Percentiles rank a stretch among this genome's conserved stretches.
Evolutionary conservation across 1,140 invertebrate species (phyloP).

Genomic region (Drosophila varians): DNA sequence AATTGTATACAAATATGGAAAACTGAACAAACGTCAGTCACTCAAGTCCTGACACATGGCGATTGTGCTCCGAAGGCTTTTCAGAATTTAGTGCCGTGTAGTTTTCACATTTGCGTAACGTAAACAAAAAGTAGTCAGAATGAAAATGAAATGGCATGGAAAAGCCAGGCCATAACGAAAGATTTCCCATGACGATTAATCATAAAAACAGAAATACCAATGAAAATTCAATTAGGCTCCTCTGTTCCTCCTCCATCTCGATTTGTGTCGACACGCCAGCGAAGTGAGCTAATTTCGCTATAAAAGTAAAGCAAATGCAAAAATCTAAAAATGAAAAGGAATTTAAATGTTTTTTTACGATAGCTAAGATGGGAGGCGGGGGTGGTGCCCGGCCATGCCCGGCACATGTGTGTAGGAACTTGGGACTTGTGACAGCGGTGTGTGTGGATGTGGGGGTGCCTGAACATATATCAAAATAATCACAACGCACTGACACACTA

Average conservation of each 20-base stretch:
- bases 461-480: constrained; percentile 70
- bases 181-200: constrained; percentile 78
- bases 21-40: constrained; percentile 53
- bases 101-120: constrained; percentile 39
- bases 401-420: constrained; percentile 44
- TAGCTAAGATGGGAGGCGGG: constrained; percentile 25
- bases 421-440: constrained; percentile 28
- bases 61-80: constrained; percentile 36
- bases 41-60: constrained; percentile 59
- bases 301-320: constrained; percentile 45
- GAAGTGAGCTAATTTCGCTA: constrained; percentile 58
- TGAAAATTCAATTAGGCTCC: constrained; percentile 75
- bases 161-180: constrained; percentile 21
- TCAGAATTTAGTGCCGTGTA: constrained; percentile 48
- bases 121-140: constrained; percentile 47
- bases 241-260: constrained; percentile 17
- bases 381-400: constrained; percentile 25
- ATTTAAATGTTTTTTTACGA: constrained; percentile 69
- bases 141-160: constrained; percentile 24
- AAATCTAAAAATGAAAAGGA: constrained; percentile 49
- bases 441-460: constrained; percentile 7
- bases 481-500: constrained; percentile 55
- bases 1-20: constrained; percentile 33
- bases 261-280: constrained; percentile 48
- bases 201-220: constrained; percentile 67